Evolutionary conservation across 30 jellyfish, hydroid and myxozoan species (phyloP), one percentile per base, ranked within the genome.

Genomic region (Morbakka virulenta): DNA sequence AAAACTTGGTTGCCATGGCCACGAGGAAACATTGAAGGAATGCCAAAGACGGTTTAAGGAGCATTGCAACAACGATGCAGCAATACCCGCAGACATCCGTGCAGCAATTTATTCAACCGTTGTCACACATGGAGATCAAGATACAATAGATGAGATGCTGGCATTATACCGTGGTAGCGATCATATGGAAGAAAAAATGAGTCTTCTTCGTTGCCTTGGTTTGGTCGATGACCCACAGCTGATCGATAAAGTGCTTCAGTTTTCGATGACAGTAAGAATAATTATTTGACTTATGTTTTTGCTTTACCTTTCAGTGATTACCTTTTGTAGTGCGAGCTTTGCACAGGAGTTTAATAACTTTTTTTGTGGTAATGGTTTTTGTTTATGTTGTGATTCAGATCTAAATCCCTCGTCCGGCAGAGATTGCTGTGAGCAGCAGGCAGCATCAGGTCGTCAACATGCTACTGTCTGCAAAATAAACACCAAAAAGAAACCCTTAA

Each of bases 31-130:
- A 0, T 77, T 93, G 0, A 80, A 70, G 20, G 95, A 82, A 74
- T 79, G 91, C 87, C 49, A 53, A 36, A 48, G 67, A 52, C 35
- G 89, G 48, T 93, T 93, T 48, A 62, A 52, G 1, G 97, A 68
- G 12, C 99, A 93, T 77, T 88, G 96, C 67, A 82, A 69, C 13
- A 95, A 87, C 36, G 76, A 63, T 2, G 32, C 78, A 3, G 78
- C 47, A 64, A 85, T 92, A 21, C 91, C 95, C 26, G 96, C 96
- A 0, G 98, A 92, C 50, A 35, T 92, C 47, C 76, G 98, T 20
- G 85, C 87, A 27, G 93, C 96, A 27, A 94, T 92, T 3, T 90
- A 77, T 79, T 85, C 95, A 24, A 79, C 95, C 41, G 98, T 92
- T 9, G 62, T 72, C 33, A 67, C 88, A 32, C 77, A 84, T 74